A percentile compares a stretch with the other conserved stretches of the same genome.
These are phyloP conservation scores for Myzus persicae DNA, from an alignment of 1,140 invertebrate species.

Conservation along the genomic window DNA sequence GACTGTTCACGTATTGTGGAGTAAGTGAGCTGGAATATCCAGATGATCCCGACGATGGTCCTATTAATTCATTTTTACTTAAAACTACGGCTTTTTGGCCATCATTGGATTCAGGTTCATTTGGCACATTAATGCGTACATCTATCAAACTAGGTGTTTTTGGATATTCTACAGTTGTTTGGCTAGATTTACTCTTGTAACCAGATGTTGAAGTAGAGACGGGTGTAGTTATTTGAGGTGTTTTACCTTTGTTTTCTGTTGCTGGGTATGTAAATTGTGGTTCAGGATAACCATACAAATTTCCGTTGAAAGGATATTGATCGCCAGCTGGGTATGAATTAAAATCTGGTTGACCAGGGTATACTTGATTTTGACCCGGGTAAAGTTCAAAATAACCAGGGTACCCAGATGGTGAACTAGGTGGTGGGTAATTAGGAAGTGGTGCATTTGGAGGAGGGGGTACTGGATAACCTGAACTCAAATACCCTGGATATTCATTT, in stretches of 20 bases:
- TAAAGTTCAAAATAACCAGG: neutral
- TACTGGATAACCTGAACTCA: slow-evolving; percentile 46
- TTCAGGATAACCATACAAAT: neutral
- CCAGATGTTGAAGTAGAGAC: neutral
- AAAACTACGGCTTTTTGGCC: slow-evolving; percentile 17
- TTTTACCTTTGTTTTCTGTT: neutral
- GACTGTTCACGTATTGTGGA: slow-evolving; percentile 22
- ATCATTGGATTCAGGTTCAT: neutral
- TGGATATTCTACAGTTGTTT: neutral
- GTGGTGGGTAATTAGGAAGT: slow-evolving; percentile 21
- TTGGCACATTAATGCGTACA: slow-evolving; percentile 25
- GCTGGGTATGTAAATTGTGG: neutral
- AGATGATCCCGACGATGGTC: neutral
- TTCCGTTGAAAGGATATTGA: neutral
- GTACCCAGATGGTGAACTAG: neutral
- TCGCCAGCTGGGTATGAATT: neutral
- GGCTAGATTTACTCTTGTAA: neutral
- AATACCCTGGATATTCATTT: slow-evolving; percentile 3
- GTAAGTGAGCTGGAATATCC: slow-evolving; percentile 12
- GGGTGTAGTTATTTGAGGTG: slow-evolving; percentile 18
- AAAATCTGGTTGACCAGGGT: neutral
- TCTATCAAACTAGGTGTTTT: neutral
- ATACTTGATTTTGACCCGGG: slow-evolving; percentile 23
- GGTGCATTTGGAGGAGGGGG: slow-evolving; percentile 8
- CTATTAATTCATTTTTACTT: neutral